phyloP scores from a whole-genome alignment of 2,888 invertebrate species.

The Hypselothyrea guttata region DNA sequence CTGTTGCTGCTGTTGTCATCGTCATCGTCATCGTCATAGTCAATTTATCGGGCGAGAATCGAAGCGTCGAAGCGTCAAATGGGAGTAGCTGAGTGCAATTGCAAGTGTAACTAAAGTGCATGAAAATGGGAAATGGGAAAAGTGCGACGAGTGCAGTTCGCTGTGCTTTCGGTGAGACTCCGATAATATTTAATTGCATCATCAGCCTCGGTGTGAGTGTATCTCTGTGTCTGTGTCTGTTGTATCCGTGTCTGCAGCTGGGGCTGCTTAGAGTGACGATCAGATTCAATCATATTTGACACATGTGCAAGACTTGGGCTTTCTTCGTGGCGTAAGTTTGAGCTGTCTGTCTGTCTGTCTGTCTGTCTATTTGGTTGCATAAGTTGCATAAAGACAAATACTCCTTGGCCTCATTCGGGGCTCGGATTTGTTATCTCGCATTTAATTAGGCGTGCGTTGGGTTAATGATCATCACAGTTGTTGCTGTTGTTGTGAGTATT shows the following conservation, averaged over 20 bases:
- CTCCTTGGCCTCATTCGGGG: slow-evolving; percentile 59
- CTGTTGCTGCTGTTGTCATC: slow-evolving; percentile 15
- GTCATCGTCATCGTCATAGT: slow-evolving; percentile 24
- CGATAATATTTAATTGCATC: slow-evolving; percentile 61
- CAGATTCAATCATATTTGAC: slow-evolving; percentile 52
- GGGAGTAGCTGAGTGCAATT: slow-evolving; percentile 45
- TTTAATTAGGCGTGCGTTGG: slow-evolving; percentile 71
- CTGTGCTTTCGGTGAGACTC: slow-evolving; percentile 60
- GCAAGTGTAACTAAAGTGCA: slow-evolving; percentile 54
- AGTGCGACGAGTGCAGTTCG: slow-evolving; percentile 66
- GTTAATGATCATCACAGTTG: slow-evolving; percentile 37
- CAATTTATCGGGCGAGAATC: slow-evolving; percentile 47
- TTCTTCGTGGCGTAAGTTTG: slow-evolving; percentile 50
- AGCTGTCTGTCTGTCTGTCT: too few relatives aligned
- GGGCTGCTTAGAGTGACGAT: slow-evolving; percentile 35
- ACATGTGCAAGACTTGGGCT: slow-evolving; percentile 39
- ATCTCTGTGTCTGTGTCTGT: background rate
- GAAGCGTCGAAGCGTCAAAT: slow-evolving; percentile 18
- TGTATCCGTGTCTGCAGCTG: slow-evolving; percentile 1
- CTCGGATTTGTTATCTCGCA: slow-evolving; percentile 58
- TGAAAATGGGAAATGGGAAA: slow-evolving; percentile 55
- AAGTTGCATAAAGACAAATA: slow-evolving; percentile 40
- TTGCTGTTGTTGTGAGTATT: slow-evolving; percentile 2
- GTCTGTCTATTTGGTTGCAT: slow-evolving; percentile 25
- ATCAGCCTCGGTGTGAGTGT: slow-evolving; percentile 26